These are phyloP conservation scores for Mamestra brassicae DNA, from an alignment of 2,888 invertebrate species.

Conservation along the genomic window DNA sequence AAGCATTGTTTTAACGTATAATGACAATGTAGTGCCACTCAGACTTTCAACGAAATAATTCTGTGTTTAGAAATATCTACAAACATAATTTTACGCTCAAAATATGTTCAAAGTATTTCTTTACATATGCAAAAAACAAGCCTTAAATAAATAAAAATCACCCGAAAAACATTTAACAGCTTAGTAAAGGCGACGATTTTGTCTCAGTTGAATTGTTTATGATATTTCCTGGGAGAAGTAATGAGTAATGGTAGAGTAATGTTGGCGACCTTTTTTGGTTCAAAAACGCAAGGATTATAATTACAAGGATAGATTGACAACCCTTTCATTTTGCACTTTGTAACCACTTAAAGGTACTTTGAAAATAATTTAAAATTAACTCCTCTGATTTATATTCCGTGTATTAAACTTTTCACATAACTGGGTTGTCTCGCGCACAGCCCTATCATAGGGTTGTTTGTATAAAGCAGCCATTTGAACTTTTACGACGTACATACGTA, in stretches of 20 bases:
- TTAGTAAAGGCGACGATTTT: not conserved
- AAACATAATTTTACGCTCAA: not conserved
- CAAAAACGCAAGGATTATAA: not conserved
- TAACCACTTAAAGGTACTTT: not conserved
- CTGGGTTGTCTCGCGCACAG: slow-evolving; percentile 37
- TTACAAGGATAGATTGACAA: not conserved
- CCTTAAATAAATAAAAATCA: not conserved
- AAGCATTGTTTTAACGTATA: not conserved
- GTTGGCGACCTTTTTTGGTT: not conserved
- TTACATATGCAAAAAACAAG: not conserved
- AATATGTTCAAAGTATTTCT: not conserved
- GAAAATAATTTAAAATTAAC: slow-evolving; percentile 33
- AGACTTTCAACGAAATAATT: not conserved
- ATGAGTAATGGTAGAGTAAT: not conserved
- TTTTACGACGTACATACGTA: slow-evolving; percentile 76
- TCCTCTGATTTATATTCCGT: slow-evolving; percentile 37
- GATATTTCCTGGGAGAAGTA: not conserved
- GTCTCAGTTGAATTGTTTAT: slow-evolving; percentile 4
- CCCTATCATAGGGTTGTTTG: slow-evolving; percentile 71
- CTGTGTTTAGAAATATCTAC: not conserved
- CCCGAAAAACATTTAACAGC: not conserved
- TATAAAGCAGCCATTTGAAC: slow-evolving; percentile 76
- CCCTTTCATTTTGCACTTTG: not conserved
- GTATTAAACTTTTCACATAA: slow-evolving; percentile 47
- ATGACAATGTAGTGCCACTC: not conserved